These are phyloP conservation scores for Thymelicus sylvestris DNA, from an alignment of 2,888 invertebrate genomes.

Conservation along the genomic window DNA sequence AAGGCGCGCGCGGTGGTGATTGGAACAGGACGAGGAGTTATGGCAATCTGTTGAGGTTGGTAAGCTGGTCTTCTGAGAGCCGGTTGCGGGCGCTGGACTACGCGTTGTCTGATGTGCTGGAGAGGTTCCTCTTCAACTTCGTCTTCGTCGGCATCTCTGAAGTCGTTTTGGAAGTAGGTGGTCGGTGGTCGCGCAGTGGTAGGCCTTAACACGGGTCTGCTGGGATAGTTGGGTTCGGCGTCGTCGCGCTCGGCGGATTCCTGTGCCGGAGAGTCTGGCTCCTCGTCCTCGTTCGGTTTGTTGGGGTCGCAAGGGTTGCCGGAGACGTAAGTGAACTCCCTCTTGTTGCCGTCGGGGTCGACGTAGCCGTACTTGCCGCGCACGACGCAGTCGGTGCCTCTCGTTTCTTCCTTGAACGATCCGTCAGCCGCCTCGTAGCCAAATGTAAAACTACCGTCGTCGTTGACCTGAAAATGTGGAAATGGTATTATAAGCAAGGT, in stretches of 20 bases:
- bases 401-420: conserved; percentile 93
- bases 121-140: conserved; percentile 83
- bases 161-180: conserved; percentile 89
- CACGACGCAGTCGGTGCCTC: conserved; percentile 94
- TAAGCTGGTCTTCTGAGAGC: conserved; percentile 72
- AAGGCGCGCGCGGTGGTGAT: conserved; percentile 78
- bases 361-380: conserved; percentile 94
- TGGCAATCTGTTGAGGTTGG: conserved; percentile 81
- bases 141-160: conserved; percentile 87
- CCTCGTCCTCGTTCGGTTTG: conserved; percentile 89
- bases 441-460: conserved; percentile 93
- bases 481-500: neutral
- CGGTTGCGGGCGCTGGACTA: conserved; percentile 73
- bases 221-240: conserved; percentile 86
- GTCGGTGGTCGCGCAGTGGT: conserved; percentile 85
- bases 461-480: conserved; percentile 84
- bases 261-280: conserved; percentile 80
- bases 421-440: conserved; percentile 94
- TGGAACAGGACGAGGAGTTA: conserved; percentile 85
- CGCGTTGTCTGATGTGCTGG: conserved; percentile 75
- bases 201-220: conserved; percentile 70
- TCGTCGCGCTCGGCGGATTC: conserved; percentile 86
- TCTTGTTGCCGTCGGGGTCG: conserved; percentile 93
- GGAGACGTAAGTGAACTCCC: conserved; percentile 94
- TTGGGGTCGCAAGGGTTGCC: conserved; percentile 95